Percentiles rank a stretch among this genome's conserved stretches.
Evolutionary conservation across 1,140 invertebrate genomes (phyloP).

Genomic region (Hylaeus volcanicus): DNA sequence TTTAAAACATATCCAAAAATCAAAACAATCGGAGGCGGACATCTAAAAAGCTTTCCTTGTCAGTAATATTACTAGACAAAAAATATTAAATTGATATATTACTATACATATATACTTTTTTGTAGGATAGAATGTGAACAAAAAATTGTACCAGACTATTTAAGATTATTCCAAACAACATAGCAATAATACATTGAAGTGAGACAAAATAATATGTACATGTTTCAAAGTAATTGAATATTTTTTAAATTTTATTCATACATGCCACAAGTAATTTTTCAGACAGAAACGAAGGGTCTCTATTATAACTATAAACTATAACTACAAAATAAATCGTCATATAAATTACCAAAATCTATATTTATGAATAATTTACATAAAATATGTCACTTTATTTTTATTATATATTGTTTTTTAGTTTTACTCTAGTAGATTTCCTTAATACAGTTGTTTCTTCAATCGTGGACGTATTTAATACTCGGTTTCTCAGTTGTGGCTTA

Average conservation of each 20-base stretch:
- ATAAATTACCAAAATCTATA: neutral
- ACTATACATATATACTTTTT: too few species aligned
- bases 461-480: neutral
- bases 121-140: too few species aligned
- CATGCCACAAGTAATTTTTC: too few species aligned
- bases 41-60: too few species aligned
- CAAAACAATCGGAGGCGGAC: too few species aligned
- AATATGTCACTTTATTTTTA: neutral
- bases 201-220: neutral
- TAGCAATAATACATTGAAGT: neutral
- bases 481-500: slow-evolving; percentile 16
- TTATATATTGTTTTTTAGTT: slow-evolving; percentile 8
- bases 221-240: too few species aligned
- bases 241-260: too few species aligned
- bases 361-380: neutral
- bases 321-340: neutral
- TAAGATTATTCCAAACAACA: neutral
- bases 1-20: too few species aligned
- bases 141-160: neutral
- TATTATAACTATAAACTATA: too few species aligned
- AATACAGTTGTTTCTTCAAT: neutral
- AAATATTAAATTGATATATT: too few species aligned
- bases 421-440: slow-evolving; percentile 24
- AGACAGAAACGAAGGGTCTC: too few species aligned
- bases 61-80: too few species aligned